A percentile compares a stretch with the other conserved stretches of the same genome.
Conservation (phyloP, 2,888 invertebrate genomes). For the Pterostichus niger region DNA sequence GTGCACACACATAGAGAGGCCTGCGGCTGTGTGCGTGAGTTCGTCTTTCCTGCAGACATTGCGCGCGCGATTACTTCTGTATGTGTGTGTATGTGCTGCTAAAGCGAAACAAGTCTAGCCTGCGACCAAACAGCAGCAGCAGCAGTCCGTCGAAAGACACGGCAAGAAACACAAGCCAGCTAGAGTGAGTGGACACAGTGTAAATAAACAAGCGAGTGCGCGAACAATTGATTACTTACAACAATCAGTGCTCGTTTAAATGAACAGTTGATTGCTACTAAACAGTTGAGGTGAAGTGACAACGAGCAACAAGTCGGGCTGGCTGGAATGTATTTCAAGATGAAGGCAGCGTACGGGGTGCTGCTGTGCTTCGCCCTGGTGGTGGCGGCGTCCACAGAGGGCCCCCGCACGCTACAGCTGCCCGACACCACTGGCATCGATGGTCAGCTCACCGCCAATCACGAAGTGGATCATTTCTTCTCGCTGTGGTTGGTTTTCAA, state of each 20-base stretch:
- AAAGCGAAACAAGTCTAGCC: constrained; percentile 30
- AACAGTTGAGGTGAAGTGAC: constrained; percentile 4
- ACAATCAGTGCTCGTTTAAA: constrained; percentile 11
- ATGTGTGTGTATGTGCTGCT: constrained; percentile 3
- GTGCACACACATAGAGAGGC: constrained; percentile 13
- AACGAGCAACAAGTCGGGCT: constrained; percentile 7
- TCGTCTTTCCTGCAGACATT: constrained; percentile 44
- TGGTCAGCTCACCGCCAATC: constrained; percentile 77
- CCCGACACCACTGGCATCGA: constrained; percentile 78
- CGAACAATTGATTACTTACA: neutral
- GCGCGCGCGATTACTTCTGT: constrained; percentile 43
- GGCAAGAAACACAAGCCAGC: neutral
- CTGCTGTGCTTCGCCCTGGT: constrained; percentile 64
- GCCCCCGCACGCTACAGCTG: constrained; percentile 71
- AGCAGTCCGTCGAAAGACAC: constrained; percentile 4
- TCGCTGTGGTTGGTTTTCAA: constrained; percentile 79
- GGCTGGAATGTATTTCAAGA: constrained; percentile 41
- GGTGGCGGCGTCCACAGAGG: constrained; percentile 18
- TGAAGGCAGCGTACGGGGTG: constrained; percentile 54
- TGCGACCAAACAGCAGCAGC: constrained; percentile 10
- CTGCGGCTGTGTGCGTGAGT: neutral
- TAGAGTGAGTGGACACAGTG: neutral
- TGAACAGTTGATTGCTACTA: constrained; percentile 6
- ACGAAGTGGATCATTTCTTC: constrained; percentile 79
- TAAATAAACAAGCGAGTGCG: neutral